Evolutionary conservation across 2,888 invertebrate species (phyloP).

Genomic region (Eustalomyia histrio): DNA sequence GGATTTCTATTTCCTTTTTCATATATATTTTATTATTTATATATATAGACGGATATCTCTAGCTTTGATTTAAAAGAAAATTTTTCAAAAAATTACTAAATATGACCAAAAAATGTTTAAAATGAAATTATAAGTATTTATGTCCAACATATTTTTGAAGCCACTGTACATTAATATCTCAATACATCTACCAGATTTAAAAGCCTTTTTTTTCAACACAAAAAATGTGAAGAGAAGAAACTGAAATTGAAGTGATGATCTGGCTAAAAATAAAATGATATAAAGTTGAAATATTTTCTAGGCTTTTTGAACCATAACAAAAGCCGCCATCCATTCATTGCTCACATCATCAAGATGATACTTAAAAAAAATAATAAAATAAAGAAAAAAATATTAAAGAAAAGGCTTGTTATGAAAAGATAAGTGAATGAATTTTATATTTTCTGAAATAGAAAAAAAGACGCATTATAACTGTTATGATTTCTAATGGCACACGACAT

Average conservation of each 20-base stretch:
- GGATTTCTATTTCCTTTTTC: too few species aligned
- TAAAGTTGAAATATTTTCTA: conserved; percentile 13
- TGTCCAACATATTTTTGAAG: too few species aligned
- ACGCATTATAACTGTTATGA: conserved; percentile 32
- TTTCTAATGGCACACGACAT: conserved; percentile 37
- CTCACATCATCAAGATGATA: conserved; percentile 17
- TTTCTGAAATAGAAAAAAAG: conserved; percentile 18
- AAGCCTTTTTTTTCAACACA: not conserved
- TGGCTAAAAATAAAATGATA: conserved; percentile 38
- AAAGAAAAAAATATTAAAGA: conserved; percentile 3
- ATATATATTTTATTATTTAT: too few species aligned
- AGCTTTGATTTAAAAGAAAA: too few species aligned
- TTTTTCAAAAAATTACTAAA: too few species aligned
- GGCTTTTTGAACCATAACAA: conserved; percentile 28
- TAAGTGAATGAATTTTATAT: conserved; percentile 38
- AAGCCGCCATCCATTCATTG: conserved; percentile 8
- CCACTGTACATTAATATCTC: too few species aligned
- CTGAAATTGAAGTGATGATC: conserved; percentile 58
- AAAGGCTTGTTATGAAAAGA: conserved; percentile 47
- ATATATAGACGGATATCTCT: too few species aligned
- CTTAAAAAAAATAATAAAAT: not conserved
- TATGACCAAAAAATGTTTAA: too few species aligned
- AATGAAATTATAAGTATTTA: too few species aligned
- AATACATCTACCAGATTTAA: not conserved
- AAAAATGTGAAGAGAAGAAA: not conserved